A percentile compares a stretch with the other conserved stretches of the same genome.
Conservation (phyloP, 2,113 vertebrate genomes). For the Myrmecobius fasciatus region DNA sequence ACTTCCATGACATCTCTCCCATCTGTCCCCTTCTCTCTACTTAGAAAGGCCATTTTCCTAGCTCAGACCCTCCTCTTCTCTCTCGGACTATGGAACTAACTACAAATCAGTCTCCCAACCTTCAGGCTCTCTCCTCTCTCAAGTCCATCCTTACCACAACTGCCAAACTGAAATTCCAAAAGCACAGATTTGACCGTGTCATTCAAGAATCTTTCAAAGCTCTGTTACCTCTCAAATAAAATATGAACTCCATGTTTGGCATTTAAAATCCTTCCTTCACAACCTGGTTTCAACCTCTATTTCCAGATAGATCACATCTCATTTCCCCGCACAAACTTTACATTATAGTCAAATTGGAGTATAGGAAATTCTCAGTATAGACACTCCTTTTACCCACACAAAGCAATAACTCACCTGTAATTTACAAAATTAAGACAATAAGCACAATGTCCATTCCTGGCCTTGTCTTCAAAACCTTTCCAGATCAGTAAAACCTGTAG, state of each 20-base stretch:
- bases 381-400: not conserved
- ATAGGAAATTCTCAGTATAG: not conserved
- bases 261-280: not conserved
- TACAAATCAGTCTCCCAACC: not conserved
- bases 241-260: not conserved
- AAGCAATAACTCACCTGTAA: not conserved
- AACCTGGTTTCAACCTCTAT: not conserved
- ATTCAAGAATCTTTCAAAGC: not conserved
- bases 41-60: not conserved
- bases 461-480: not conserved
- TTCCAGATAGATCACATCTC: not conserved
- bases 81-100: not conserved
- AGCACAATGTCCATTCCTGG: not conserved
- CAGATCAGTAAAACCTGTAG: not conserved
- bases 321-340: not conserved
- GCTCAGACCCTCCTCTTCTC: not conserved
- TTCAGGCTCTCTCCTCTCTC: not conserved
- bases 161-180: not conserved
- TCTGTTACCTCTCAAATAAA: not conserved
- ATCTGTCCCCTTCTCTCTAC: not conserved
- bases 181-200: not conserved
- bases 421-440: not conserved
- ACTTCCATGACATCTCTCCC: not conserved
- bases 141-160: not conserved
- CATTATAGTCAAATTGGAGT: not conserved